Conservation (phyloP, 2,888 invertebrate species). For the Nomada goodeniana region DNA sequence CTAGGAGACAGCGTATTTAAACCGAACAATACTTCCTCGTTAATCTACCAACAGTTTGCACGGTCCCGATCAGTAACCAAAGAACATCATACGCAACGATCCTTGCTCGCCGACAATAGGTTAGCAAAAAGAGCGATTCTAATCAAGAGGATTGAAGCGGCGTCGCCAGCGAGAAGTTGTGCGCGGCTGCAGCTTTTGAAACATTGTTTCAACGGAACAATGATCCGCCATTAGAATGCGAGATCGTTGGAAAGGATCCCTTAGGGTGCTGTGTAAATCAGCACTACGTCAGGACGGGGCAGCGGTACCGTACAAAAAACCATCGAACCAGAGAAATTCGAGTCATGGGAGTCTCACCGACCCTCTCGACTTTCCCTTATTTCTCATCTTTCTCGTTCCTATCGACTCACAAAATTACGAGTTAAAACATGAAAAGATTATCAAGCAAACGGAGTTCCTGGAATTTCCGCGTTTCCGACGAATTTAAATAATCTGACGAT, state of each 20-base stretch:
- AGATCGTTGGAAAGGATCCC: slow-evolving; percentile 27
- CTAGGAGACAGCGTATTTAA: too few species aligned
- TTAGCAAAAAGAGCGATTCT: slow-evolving; percentile 15
- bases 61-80: slow-evolving; percentile 2
- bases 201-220: slow-evolving; percentile 36
- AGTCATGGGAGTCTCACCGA: slow-evolving; percentile 25
- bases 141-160: slow-evolving; percentile 22
- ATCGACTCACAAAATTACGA: background rate
- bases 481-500: too few species aligned
- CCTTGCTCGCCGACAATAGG: slow-evolving; percentile 1
- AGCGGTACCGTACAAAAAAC: slow-evolving; percentile 32
- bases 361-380: slow-evolving; percentile 18
- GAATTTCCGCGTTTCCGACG: too few species aligned
- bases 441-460: too few species aligned
- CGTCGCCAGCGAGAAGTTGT: background rate
- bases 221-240: slow-evolving; percentile 4
- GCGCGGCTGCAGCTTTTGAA: slow-evolving; percentile 4
- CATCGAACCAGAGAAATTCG: slow-evolving; percentile 48
- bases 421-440: too few species aligned
- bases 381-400: background rate
- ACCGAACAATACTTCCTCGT: background rate
- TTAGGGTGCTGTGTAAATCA: slow-evolving; percentile 45
- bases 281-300: slow-evolving; percentile 35
- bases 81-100: slow-evolving; percentile 9
- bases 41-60: background rate